Conservation (phyloP, 2,888 invertebrate genomes). For the Aethes cnicana region DNA sequence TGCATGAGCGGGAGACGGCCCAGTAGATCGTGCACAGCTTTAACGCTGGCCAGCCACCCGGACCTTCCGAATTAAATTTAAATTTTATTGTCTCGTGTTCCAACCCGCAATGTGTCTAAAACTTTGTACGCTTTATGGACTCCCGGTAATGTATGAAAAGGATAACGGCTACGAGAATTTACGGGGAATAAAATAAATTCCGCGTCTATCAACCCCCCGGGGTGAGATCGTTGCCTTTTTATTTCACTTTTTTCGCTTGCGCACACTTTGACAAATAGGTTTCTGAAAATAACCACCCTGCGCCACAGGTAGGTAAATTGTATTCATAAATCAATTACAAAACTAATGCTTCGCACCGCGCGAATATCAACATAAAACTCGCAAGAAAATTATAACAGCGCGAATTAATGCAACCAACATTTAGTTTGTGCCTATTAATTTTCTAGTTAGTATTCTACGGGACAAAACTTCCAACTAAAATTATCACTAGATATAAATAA, state of each 20-base stretch:
- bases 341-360: not conserved
- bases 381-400: not conserved
- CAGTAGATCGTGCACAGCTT: not conserved
- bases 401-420: not conserved
- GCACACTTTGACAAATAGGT: slow-evolving; percentile 18
- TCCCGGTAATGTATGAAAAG: slow-evolving; percentile 14
- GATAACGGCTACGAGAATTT: slow-evolving; percentile 15
- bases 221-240: slow-evolving; percentile 18
- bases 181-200: slow-evolving; percentile 22
- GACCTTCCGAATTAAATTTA: slow-evolving; percentile 23
- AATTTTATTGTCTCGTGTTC: slow-evolving; percentile 14
- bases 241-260: slow-evolving; percentile 17
- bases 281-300: slow-evolving; percentile 2
- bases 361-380: not conserved
- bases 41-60: slow-evolving; percentile 4
- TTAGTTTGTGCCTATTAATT: not conserved
- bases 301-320: not conserved
- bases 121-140: slow-evolving; percentile 18
- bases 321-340: slow-evolving; percentile 13
- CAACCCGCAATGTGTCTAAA: slow-evolving; percentile 15
- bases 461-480: not conserved
- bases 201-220: slow-evolving; percentile 21
- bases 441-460: not conserved
- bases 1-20: slow-evolving; percentile 13
- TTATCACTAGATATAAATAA: not conserved